Base-by-base conservation (phyloP, 2,888 invertebrate species). In the Drosophila rubida region DNA sequence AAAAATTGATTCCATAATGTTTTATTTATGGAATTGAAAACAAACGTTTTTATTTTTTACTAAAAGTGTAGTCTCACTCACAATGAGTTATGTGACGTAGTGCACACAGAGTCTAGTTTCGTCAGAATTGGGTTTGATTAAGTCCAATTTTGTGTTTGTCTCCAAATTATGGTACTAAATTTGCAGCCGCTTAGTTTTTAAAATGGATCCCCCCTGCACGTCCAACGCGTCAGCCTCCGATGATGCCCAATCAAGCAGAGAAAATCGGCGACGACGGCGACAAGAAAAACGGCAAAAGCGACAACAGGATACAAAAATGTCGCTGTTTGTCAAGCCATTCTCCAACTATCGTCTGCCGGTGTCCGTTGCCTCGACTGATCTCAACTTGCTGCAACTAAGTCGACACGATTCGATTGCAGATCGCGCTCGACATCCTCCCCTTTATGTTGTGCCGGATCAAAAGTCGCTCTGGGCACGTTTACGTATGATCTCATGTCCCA, bases 321-420 rank as follows among this genome's bases (percentile, higher is more conserved):
- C 19, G 16, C 7, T 54, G 8, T 45, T 37, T n/a, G 49, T 49
- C 16, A 53, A 49, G n/a, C 59, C 62, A 1, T 75, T 57, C 13
- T 75, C 74, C 0, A 75, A 75, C 27, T 73, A 49, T 53, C 68
- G 68, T 1, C 16, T 75, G 19, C 67, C 74, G 0, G 78, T 72
- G 5, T 49, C 73, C 8, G 67, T 74, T 14, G 9, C 67, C 4
- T 72, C 73, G 6, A 22, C 49, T 6, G 46, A 74, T 44, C 19
- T 57, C 0, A 50, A 46, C 0, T 11, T 77, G 11, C 14, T 72
- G 13, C 73, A 61, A 1, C 19, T 77, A 8, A 61, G 44, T 7
- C 60, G 73, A 1, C 50, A 66, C 57, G 78, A 73, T 2, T 44
- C 73, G 4, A 9, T 50, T 32, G 4, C 13, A 19, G 49, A 77